Evolutionary conservation across 2,113 vertebrate genomes (phyloP).

Genomic region (Dissostichus mawsoni): DNA sequence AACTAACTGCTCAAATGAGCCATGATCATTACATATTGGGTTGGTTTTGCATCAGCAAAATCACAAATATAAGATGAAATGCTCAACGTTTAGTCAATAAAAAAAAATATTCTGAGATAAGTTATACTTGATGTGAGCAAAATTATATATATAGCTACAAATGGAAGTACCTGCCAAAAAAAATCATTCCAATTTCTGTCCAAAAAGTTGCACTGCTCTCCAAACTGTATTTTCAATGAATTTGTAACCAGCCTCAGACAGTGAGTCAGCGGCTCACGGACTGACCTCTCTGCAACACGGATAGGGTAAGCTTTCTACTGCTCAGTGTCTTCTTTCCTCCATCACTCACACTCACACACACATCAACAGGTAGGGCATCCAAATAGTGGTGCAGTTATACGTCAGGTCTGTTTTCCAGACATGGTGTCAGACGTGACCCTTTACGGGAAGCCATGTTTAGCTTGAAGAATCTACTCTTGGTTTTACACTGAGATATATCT

Average conservation of each 20-base stretch:
- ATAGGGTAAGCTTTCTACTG: slow-evolving; percentile 39
- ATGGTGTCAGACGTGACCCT: slow-evolving; percentile 36
- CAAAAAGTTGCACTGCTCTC: slow-evolving; percentile 22
- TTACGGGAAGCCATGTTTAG: slow-evolving; percentile 22
- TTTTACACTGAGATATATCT: slow-evolving; percentile 14
- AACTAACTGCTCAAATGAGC: too few relatives aligned
- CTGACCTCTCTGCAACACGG: slow-evolving; percentile 41
- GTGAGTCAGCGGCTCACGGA: slow-evolving; percentile 59
- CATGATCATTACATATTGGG: too few relatives aligned
- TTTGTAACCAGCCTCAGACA: slow-evolving; percentile 53
- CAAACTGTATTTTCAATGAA: slow-evolving; percentile 50
- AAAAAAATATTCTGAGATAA: too few relatives aligned
- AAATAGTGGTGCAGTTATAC: slow-evolving; percentile 10
- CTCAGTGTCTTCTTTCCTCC: slow-evolving; percentile 64
- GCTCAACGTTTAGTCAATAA: too few relatives aligned
- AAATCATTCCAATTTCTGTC: too few relatives aligned
- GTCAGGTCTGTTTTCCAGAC: slow-evolving; percentile 38
- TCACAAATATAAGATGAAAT: too few relatives aligned
- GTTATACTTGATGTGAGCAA: too few relatives aligned
- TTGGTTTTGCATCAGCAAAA: background rate
- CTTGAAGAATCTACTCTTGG: slow-evolving; percentile 26
- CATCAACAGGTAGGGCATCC: slow-evolving; percentile 12
- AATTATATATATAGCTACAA: background rate
- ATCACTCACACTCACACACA: slow-evolving; percentile 29
- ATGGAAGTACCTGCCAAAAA: background rate